Evolutionary conservation across 2,888 invertebrate genomes (phyloP).

Genomic region (Aphidoletes aphidimyza): DNA sequence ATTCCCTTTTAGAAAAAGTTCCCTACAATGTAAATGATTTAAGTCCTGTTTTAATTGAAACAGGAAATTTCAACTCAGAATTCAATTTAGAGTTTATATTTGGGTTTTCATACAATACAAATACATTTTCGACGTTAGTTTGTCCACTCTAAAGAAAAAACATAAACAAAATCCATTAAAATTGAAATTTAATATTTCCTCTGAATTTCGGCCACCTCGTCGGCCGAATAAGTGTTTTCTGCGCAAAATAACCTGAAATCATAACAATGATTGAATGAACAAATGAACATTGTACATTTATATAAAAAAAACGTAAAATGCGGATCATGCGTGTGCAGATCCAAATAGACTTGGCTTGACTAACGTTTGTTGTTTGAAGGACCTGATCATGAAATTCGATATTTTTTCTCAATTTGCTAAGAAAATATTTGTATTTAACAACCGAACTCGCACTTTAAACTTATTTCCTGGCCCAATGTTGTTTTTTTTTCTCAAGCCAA

Average conservation of each 20-base stretch:
- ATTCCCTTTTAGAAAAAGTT: too few relatives aligned
- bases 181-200: slow-evolving; percentile 44
- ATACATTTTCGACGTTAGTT: not conserved
- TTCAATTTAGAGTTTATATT: not conserved
- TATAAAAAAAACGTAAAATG: not conserved
- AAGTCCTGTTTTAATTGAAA: not conserved
- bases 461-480: not conserved
- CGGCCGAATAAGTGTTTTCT: not conserved
- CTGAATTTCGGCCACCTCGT: not conserved
- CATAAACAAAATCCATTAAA: not conserved
- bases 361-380: not conserved
- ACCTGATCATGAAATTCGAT: not conserved
- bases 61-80: slow-evolving; percentile 21
- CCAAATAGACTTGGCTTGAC: not conserved
- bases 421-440: slow-evolving; percentile 17
- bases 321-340: not conserved
- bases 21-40: not conserved
- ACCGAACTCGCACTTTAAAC: not conserved
- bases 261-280: not conserved
- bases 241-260: slow-evolving; percentile 30
- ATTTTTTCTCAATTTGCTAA: slow-evolving; percentile 38
- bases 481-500: not conserved
- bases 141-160: not conserved
- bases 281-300: not conserved
- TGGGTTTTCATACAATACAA: not conserved